Evolutionary conservation across 2,797 vertebrate genomes (phyloP).

Genomic region (Garrulus glandarius): DNA sequence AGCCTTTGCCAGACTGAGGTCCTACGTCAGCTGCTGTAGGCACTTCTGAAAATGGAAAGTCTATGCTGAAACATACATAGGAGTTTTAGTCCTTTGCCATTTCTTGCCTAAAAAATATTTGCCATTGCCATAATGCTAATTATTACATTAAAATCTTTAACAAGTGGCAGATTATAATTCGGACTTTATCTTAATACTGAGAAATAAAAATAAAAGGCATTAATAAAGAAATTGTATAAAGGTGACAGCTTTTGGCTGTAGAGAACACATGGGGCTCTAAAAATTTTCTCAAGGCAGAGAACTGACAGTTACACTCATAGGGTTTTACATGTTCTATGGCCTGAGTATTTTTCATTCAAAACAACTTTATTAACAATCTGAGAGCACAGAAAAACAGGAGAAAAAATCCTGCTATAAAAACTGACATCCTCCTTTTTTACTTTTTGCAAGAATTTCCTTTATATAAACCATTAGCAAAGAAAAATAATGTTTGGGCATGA

Average conservation of each 20-base stretch:
- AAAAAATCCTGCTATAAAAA: background rate
- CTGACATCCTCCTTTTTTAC: background rate
- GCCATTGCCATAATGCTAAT: background rate
- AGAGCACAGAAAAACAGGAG: background rate
- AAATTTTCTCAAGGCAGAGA: slow-evolving; percentile 56
- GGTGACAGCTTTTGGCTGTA: slow-evolving; percentile 25
- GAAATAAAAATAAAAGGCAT: slow-evolving; percentile 65
- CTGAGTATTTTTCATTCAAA: slow-evolving; percentile 49
- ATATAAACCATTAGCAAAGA: background rate
- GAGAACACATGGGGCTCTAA: slow-evolving; percentile 33
- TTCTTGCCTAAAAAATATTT: slow-evolving; percentile 35
- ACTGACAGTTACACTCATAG: slow-evolving; percentile 32
- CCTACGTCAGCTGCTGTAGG: background rate
- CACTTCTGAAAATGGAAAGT: background rate
- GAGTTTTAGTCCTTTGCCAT: background rate
- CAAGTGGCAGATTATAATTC: slow-evolving; percentile 6
- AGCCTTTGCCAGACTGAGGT: background rate
- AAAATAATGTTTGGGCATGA: background rate
- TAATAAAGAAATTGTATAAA: slow-evolving; percentile 62
- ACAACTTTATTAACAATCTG: slow-evolving; percentile 11
- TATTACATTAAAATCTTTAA: slow-evolving; percentile 35
- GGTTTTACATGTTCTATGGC: slow-evolving; percentile 45
- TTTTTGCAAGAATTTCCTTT: background rate
- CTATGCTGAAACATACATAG: background rate
- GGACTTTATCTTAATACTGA: slow-evolving; percentile 18